Conservation (phyloP, 2,113 vertebrate genomes). For the Tauraco erythrolophus region DNA sequence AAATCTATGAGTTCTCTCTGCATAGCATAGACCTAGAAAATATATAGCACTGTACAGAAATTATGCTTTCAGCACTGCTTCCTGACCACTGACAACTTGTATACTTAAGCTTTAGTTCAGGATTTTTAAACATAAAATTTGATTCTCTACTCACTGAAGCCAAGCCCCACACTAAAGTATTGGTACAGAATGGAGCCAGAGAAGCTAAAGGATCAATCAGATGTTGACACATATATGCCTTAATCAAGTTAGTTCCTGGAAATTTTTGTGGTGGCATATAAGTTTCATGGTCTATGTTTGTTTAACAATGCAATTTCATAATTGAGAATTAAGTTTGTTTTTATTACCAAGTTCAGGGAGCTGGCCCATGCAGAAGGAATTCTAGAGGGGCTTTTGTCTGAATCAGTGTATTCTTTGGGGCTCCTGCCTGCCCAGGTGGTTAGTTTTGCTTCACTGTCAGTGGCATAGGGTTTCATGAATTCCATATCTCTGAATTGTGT, state of each 20-base stretch:
- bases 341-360: not conserved
- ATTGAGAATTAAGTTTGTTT: not conserved
- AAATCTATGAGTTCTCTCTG: not conserved
- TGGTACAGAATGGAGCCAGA: not conserved
- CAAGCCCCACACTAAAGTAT: not conserved
- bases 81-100: not conserved
- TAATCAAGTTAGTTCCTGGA: not conserved
- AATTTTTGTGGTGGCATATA: not conserved
- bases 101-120: not conserved
- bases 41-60: not conserved
- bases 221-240: rapidly evolving
- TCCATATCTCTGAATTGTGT: not conserved
- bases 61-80: not conserved
- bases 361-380: not conserved
- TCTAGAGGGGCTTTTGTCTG: not conserved
- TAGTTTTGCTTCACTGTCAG: not conserved
- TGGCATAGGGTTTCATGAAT: not conserved
- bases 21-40: not conserved
- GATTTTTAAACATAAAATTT: not conserved
- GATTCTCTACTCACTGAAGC: not conserved
- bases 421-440: not conserved
- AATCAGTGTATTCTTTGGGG: not conserved
- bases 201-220: not conserved
- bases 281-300: not conserved
- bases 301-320: not conserved